Conservation (phyloP, 2,888 invertebrate genomes). For the Thera obeliscata region DNA sequence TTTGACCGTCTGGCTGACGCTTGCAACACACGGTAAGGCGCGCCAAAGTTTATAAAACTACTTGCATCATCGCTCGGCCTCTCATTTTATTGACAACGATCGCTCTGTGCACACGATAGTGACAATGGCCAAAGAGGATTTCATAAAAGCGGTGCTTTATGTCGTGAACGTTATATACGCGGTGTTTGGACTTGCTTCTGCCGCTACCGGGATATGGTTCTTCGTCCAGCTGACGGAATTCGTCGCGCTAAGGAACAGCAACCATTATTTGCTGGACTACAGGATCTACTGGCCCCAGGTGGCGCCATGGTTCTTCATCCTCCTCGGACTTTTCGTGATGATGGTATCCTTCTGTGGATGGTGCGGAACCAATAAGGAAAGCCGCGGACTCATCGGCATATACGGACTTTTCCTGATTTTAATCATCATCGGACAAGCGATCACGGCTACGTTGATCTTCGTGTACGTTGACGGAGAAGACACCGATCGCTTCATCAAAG, state of each 20-base stretch:
- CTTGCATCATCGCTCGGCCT: conserved; percentile 62
- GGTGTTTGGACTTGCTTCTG: conserved; percentile 73
- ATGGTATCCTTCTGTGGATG: conserved; percentile 76
- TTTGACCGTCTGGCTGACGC: conserved; percentile 40
- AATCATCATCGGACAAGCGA: conserved; percentile 68
- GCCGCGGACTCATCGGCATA: conserved; percentile 71
- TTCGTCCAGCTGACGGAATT: conserved; percentile 78
- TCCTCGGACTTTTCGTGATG: conserved; percentile 72
- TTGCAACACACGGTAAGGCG: conserved; percentile 47
- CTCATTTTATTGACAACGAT: conserved; percentile 70
- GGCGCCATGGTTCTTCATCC: conserved; percentile 79
- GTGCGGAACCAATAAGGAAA: conserved; percentile 73
- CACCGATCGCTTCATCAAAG: conserved; percentile 77
- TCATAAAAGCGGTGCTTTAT: conserved; percentile 72
- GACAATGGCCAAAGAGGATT: conserved; percentile 73
- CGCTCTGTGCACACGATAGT: conserved; percentile 58
- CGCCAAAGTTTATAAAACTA: conserved; percentile 73
- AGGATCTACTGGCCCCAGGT: conserved; percentile 80
- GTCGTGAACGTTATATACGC: conserved; percentile 75
- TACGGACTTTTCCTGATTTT: conserved; percentile 70
- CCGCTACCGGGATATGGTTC: conserved; percentile 79
- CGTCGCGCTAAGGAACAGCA: conserved; percentile 72
- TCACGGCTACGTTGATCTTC: conserved; percentile 73
- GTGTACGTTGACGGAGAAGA: conserved; percentile 79
- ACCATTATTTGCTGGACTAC: conserved; percentile 78